Percentiles rank a stretch among this genome's conserved stretches.
These are phyloP conservation scores for Macrosoma leucophasiata DNA, from an alignment of 2,888 invertebrate genomes.

Conservation along the genomic window DNA sequence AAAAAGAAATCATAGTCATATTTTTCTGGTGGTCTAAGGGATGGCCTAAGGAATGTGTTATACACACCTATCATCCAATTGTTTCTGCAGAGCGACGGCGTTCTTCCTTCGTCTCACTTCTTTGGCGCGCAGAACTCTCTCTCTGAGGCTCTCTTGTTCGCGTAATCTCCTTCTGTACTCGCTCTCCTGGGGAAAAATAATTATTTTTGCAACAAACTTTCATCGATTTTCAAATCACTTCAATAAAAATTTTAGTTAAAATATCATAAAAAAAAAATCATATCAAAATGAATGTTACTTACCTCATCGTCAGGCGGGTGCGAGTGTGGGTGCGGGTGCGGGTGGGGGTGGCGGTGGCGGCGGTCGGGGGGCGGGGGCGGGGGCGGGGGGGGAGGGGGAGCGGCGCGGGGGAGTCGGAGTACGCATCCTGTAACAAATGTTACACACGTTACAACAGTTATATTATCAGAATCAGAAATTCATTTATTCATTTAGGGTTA, in stretches of 20 bases:
- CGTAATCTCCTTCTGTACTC: constrained; percentile 57
- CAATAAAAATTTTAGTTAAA: no score
- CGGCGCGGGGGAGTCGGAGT: constrained; percentile 35
- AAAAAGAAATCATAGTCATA: no score
- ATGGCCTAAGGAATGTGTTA: no score
- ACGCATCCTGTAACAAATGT: constrained; percentile 40
- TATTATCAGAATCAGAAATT: no score
- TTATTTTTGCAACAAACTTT: constrained; percentile 1
- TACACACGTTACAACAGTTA: no score
- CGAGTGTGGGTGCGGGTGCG: constrained; percentile 3
- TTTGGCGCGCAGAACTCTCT: constrained; percentile 60
- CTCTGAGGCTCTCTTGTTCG: constrained; percentile 60
- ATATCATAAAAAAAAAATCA: no score
- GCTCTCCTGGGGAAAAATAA: constrained; percentile 40
- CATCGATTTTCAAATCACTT: no score
- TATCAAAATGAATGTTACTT: no score
- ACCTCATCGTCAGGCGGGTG: constrained; percentile 30
- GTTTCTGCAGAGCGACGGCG: constrained; percentile 45
- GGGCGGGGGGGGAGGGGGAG: constrained; percentile 30
- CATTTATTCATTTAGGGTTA: no score
- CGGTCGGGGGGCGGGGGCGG: constrained; percentile 34
- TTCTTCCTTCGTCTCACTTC: constrained; percentile 56
- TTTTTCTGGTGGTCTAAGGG: no score
- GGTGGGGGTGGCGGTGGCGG: constrained; percentile 26
- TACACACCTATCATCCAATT: constrained; percentile 39